phyloP scores from a whole-genome alignment of 2,113 vertebrate genomes.

The Microtus montanus region DNA sequence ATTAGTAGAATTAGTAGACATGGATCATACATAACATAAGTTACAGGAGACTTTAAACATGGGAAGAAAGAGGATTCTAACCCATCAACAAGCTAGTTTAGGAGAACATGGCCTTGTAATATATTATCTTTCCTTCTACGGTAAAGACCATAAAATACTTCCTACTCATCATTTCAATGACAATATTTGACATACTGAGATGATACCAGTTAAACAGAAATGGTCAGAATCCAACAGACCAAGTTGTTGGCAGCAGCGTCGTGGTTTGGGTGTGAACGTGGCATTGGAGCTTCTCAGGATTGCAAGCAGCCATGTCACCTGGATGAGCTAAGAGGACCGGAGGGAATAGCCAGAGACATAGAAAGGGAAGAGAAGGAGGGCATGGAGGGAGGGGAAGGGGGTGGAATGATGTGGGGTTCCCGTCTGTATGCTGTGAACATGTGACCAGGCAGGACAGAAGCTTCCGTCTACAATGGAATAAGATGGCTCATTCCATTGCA shows the following conservation, averaged over 20 bases:
- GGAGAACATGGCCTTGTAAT: neutral
- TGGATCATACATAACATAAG: neutral
- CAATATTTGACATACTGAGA: slow-evolving; percentile 24
- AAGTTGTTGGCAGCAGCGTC: neutral
- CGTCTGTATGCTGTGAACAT: no score
- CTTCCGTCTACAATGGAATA: neutral
- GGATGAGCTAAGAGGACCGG: neutral
- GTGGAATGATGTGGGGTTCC: no score
- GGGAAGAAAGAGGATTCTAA: neutral
- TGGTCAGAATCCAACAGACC: slow-evolving; percentile 32
- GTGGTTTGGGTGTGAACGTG: slow-evolving; percentile 13
- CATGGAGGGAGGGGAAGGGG: neutral
- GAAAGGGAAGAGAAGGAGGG: neutral
- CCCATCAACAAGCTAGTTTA: neutral
- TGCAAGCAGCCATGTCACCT: neutral
- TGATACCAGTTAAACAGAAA: slow-evolving; percentile 45
- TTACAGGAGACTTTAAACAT: neutral
- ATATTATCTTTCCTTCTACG: neutral
- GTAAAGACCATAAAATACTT: neutral
- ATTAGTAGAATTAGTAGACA: slow-evolving; percentile 9
- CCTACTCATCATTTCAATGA: neutral
- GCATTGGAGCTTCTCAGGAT: slow-evolving; percentile 10
- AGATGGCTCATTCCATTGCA: neutral
- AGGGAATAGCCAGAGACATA: neutral
- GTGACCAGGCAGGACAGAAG: no score